phyloP scores from a whole-genome alignment of 2,797 vertebrate species.

The Lagocephalus sceleratus region DNA sequence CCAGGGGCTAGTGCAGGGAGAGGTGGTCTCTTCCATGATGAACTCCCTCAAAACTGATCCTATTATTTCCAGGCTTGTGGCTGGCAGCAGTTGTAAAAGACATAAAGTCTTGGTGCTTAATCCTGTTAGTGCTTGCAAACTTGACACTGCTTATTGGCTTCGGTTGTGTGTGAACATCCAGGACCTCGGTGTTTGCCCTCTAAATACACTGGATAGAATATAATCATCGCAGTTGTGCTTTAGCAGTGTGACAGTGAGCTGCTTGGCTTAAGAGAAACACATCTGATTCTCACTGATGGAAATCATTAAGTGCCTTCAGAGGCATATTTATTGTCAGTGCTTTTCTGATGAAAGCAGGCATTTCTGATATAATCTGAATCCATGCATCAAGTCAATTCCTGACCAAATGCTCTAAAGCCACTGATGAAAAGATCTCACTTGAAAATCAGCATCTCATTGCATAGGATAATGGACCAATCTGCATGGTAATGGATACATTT shows the following conservation, averaged over 20 bases:
- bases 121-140: slow-evolving; percentile 76
- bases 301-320: too few relatives aligned
- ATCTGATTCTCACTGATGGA: slow-evolving; percentile 4
- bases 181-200: slow-evolving; percentile 67
- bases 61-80: slow-evolving; percentile 74
- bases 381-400: slow-evolving; percentile 21
- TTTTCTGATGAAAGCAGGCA: too few relatives aligned
- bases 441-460: slow-evolving; percentile 49
- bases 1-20: slow-evolving; percentile 60
- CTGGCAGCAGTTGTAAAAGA: slow-evolving; percentile 76
- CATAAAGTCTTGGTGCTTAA: slow-evolving; percentile 80
- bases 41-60: slow-evolving; percentile 76
- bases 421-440: slow-evolving; percentile 52
- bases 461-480: slow-evolving; percentile 65
- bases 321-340: slow-evolving; percentile 44
- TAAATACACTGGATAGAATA: slow-evolving; percentile 65
- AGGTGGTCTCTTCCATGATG: slow-evolving; percentile 72
- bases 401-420: slow-evolving; percentile 28
- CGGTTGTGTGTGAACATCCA: slow-evolving; percentile 69
- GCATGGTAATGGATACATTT: slow-evolving; percentile 67
- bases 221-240: slow-evolving; percentile 62
- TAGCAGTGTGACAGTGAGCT: slow-evolving; percentile 24
- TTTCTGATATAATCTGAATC: too few relatives aligned
- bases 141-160: slow-evolving; percentile 72
- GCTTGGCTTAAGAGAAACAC: slow-evolving; percentile 28